These are phyloP conservation scores for Hermaeophaga mercurialis DNA, from an alignment of 2,888 invertebrate genomes.

Conservation along the genomic window DNA sequence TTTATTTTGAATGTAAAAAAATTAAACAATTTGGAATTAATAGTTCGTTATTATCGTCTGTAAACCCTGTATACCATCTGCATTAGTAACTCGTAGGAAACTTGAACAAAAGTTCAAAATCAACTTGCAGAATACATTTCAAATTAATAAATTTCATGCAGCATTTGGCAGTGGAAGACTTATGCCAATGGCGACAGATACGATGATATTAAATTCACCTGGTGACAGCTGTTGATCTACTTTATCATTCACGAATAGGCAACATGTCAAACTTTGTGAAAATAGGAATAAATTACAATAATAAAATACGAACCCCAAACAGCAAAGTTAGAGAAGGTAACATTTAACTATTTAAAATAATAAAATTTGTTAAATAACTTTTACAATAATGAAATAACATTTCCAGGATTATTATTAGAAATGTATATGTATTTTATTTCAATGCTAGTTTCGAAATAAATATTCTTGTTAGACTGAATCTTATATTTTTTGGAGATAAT, in stretches of 20 bases:
- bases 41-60: too few relatives aligned
- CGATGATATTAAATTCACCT: slow-evolving; percentile 59
- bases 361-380: too few relatives aligned
- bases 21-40: too few relatives aligned
- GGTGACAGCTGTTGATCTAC: slow-evolving; percentile 58
- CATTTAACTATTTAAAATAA: too few relatives aligned
- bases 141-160: slow-evolving; percentile 39
- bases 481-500: too few relatives aligned
- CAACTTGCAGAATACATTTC: slow-evolving; percentile 30
- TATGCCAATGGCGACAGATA: slow-evolving; percentile 40
- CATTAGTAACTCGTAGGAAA: slow-evolving; percentile 43
- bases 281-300: slow-evolving; percentile 18
- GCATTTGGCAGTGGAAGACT: slow-evolving; percentile 36
- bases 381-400: too few relatives aligned
- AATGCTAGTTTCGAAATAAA: too few relatives aligned
- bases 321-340: not conserved
- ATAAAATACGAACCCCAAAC: slow-evolving; percentile 4
- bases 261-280: slow-evolving; percentile 48
- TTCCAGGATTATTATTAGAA: too few relatives aligned
- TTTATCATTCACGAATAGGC: slow-evolving; percentile 55
- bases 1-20: too few relatives aligned
- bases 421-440: too few relatives aligned
- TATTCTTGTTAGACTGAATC: too few relatives aligned
- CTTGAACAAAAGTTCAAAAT: slow-evolving; percentile 37
- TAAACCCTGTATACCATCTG: slow-evolving; percentile 7